A percentile compares a stretch with the other conserved stretches of the same genome.
These are phyloP conservation scores for Nasonia giraulti DNA, from an alignment of 1,140 invertebrate species.

Conservation along the genomic window DNA sequence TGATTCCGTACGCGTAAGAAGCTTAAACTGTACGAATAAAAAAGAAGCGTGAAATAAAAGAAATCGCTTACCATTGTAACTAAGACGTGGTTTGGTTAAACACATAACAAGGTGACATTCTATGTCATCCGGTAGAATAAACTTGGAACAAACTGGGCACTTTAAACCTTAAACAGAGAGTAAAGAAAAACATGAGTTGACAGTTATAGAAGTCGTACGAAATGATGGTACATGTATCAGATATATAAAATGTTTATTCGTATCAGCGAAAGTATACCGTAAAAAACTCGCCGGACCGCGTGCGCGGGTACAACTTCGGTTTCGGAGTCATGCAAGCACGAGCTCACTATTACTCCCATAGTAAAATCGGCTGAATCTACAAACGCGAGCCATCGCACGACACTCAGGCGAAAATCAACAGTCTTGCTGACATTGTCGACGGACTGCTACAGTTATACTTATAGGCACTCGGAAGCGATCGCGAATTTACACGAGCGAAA, in stretches of 20 bases:
- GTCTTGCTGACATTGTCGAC: background rate
- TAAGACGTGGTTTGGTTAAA: conserved; percentile 97
- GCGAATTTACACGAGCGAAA: no score
- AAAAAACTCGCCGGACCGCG: conserved; percentile 72
- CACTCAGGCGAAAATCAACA: conserved; percentile 7
- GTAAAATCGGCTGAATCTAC: conserved; percentile 60
- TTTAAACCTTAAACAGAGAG: conserved; percentile 86
- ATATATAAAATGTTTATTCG: background rate
- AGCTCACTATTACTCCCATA: conserved; percentile 86
- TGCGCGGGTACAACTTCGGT: conserved; percentile 73
- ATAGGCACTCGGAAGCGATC: no score
- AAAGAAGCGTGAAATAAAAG: conserved; percentile 25
- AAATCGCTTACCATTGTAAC: conserved; percentile 91
- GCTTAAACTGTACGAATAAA: no score
- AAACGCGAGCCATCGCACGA: conserved; percentile 45
- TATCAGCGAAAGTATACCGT: conserved; percentile 66
- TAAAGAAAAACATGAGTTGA: conserved; percentile 18
- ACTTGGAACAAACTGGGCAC: conserved; percentile 98
- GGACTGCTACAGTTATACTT: background rate
- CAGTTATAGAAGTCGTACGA: background rate
- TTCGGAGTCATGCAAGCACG: conserved; percentile 81
- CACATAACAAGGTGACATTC: conserved; percentile 99
- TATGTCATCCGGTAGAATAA: conserved; percentile 97
- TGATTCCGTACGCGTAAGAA: no score
- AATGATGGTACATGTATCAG: background rate